Percentiles rank a stretch among this genome's conserved stretches.
Conservation (phyloP, 2,113 vertebrate species). For the Protomyctophum bolini region DNA sequence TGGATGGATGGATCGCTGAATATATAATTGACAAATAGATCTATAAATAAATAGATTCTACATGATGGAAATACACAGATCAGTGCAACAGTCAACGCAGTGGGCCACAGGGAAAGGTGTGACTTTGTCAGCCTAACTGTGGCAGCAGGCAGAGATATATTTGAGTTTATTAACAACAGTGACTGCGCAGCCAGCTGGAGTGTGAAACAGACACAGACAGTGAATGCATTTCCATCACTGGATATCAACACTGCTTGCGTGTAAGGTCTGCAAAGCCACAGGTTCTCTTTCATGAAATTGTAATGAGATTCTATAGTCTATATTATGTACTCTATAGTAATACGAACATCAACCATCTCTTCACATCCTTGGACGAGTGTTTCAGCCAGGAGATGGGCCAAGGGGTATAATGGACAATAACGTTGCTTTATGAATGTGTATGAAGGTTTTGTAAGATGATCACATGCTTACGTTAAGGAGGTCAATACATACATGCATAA, state of each 20-base stretch:
- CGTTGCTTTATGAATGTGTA: too few relatives aligned
- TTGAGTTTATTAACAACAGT: neutral
- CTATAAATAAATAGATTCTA: too few relatives aligned
- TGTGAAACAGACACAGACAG: neutral
- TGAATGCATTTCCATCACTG: neutral
- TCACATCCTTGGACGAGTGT: too few relatives aligned
- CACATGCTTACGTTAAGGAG: too few relatives aligned
- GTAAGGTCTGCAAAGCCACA: neutral
- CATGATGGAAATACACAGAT: neutral
- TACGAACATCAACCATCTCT: too few relatives aligned
- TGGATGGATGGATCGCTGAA: neutral
- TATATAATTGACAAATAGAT: conserved; percentile 5
- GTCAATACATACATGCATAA: too few relatives aligned
- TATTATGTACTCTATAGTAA: too few relatives aligned
- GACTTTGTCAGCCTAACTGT: neutral
- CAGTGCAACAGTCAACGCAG: neutral
- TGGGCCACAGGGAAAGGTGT: neutral
- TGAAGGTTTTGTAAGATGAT: too few relatives aligned
- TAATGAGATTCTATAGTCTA: neutral
- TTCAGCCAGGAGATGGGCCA: too few relatives aligned
- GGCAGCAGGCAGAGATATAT: neutral
- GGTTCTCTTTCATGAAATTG: conserved; percentile 1
- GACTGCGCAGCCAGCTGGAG: conserved; percentile 2
- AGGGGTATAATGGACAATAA: too few relatives aligned
- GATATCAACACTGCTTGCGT: neutral